A percentile compares a stretch with the other conserved stretches of the same genome.
Evolutionary conservation across 2,797 vertebrate species (phyloP).

Genomic region (Artibeus jamaicensis): DNA sequence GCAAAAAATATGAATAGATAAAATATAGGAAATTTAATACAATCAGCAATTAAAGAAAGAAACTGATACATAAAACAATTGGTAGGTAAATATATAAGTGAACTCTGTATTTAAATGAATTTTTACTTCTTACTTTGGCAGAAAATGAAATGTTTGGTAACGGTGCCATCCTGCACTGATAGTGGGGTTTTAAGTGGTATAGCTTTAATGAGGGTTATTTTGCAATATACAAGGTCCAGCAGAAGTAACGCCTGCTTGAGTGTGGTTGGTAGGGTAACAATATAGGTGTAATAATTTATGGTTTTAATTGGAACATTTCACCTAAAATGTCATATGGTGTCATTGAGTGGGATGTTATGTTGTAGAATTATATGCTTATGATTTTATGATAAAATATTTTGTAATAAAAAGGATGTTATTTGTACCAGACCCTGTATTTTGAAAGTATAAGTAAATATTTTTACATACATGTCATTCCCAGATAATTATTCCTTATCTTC

Average conservation of each 20-base stretch:
- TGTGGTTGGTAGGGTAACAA: too few relatives aligned
- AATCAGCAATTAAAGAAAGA: not conserved
- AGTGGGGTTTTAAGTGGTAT: not conserved
- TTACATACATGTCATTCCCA: not conserved
- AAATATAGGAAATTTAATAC: not conserved
- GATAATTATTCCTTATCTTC: not conserved
- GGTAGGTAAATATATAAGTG: not conserved
- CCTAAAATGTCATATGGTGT: too few relatives aligned
- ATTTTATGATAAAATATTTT: too few relatives aligned
- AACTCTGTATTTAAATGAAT: not conserved
- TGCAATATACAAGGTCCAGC: not conserved
- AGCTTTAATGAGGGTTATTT: not conserved
- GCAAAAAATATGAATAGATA: not conserved
- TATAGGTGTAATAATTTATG: too few relatives aligned
- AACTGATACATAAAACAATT: not conserved
- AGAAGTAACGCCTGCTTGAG: too few relatives aligned
- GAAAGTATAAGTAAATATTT: not conserved
- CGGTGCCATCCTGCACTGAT: not conserved
- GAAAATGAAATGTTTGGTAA: not conserved
- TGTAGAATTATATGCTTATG: too few relatives aligned
- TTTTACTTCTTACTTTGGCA: not conserved
- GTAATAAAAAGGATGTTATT: too few relatives aligned
- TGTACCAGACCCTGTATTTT: not conserved
- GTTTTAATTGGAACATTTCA: too few relatives aligned
- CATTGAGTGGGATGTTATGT: too few relatives aligned